Evolutionary conservation across 1,140 invertebrate genomes (phyloP).

Genomic region (Sarcophaga peregrina): DNA sequence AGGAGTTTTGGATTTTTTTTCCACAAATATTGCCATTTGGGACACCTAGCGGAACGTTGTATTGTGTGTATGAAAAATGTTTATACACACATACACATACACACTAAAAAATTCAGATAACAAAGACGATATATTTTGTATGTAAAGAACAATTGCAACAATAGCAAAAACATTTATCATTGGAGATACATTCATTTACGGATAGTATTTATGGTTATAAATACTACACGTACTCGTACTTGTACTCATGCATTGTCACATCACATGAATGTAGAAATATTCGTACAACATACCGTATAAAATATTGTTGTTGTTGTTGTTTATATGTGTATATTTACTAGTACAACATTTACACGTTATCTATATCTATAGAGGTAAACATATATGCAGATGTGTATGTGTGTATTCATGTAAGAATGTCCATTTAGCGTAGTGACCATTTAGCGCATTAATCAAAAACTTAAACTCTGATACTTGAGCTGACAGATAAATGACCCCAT

Average conservation of each 20-base stretch:
- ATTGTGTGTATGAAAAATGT: neutral
- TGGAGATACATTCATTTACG: neutral
- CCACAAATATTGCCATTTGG: neutral
- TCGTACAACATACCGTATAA: no score
- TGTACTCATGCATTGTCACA: no score
- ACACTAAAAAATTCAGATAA: neutral
- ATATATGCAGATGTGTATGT: neutral
- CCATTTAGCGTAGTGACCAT: neutral
- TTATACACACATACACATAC: neutral
- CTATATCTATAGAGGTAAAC: neutral
- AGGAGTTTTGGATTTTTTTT: neutral
- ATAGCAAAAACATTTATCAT: neutral
- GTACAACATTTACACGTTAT: neutral
- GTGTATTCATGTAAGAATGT: neutral
- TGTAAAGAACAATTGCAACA: neutral
- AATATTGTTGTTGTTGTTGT: neutral
- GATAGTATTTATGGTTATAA: slow-evolving; percentile 16
- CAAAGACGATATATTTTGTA: neutral
- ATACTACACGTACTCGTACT: neutral
- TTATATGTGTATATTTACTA: neutral
- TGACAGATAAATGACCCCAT: slow-evolving; percentile 39
- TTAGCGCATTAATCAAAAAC: slow-evolving; percentile 31
- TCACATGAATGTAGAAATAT: no score
- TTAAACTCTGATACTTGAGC: slow-evolving; percentile 39
- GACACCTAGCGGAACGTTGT: neutral